Percentiles rank a stretch among this genome's conserved stretches.
Conservation (phyloP, 2,113 vertebrate genomes). For the Silurus glanis region DNA sequence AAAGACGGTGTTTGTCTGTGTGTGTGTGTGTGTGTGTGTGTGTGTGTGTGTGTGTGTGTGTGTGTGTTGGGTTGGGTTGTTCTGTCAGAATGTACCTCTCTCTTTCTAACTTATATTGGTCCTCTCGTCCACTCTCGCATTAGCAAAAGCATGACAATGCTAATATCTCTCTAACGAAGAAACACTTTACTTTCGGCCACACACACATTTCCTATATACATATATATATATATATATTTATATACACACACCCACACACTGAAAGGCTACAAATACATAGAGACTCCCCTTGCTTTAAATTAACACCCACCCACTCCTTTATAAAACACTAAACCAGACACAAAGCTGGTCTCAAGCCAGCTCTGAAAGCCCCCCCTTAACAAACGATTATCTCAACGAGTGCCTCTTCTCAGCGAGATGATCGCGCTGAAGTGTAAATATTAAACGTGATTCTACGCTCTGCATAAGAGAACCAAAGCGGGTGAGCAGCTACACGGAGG, state of each 20-base stretch:
- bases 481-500: slow-evolving; percentile 27
- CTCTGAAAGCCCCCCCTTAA: slow-evolving; percentile 34
- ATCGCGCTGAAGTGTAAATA: slow-evolving; percentile 42
- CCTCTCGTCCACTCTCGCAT: too few species aligned
- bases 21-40: slow-evolving; percentile 29
- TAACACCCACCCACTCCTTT: neutral
- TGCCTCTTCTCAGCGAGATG: slow-evolving; percentile 31
- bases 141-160: neutral
- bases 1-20: slow-evolving; percentile 5
- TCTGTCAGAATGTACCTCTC: neutral
- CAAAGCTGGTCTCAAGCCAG: slow-evolving; percentile 41
- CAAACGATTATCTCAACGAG: slow-evolving; percentile 10
- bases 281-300: neutral
- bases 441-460: slow-evolving; percentile 39
- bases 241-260: neutral
- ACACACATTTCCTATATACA: too few species aligned
- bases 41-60: too few species aligned
- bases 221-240: too few species aligned
- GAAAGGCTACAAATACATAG: neutral
- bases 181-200: neutral
- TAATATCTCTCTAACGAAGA: neutral
- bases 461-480: slow-evolving; percentile 25
- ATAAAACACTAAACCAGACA: slow-evolving; percentile 25
- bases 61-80: neutral
- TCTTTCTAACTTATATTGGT: too few species aligned